Percentiles rank a stretch among this genome's conserved stretches.
Evolutionary conservation across 2,113 vertebrate genomes (phyloP).

Genomic region (Zonotrichia leucophrys): DNA sequence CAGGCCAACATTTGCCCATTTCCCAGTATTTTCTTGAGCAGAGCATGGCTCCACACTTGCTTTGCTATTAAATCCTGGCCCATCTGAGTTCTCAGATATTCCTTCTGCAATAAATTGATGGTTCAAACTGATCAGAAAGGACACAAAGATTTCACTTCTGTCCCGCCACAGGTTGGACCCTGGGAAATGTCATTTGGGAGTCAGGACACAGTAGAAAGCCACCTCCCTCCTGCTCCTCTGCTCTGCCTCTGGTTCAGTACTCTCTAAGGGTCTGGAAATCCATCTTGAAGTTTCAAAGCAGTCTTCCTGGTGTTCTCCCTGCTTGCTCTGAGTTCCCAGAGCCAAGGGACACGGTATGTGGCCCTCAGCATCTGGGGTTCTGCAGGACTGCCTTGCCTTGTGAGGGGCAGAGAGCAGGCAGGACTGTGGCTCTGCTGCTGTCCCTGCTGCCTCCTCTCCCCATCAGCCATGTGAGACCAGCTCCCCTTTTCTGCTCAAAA

Average conservation of each 20-base stretch:
- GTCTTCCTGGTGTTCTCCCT: not conserved
- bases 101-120: not conserved
- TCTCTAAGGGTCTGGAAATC: not conserved
- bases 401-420: not conserved
- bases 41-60: not conserved
- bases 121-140: not conserved
- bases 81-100: not conserved
- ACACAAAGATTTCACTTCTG: not conserved
- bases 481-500: not conserved
- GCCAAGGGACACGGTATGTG: fast-evolving
- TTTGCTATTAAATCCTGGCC: not conserved
- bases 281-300: not conserved
- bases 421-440: not conserved
- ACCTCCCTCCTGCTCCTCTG: not conserved
- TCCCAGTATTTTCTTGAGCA: not conserved
- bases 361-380: not conserved
- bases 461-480: not conserved
- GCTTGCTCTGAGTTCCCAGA: not conserved
- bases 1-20: not conserved
- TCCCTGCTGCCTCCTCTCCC: not conserved
- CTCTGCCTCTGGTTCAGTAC: not conserved
- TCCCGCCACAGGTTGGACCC: not conserved
- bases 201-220: not conserved
- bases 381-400: not conserved
- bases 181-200: not conserved